These are phyloP conservation scores for Melitaea athalia DNA, from an alignment of 2,888 invertebrate species.

Conservation along the genomic window DNA sequence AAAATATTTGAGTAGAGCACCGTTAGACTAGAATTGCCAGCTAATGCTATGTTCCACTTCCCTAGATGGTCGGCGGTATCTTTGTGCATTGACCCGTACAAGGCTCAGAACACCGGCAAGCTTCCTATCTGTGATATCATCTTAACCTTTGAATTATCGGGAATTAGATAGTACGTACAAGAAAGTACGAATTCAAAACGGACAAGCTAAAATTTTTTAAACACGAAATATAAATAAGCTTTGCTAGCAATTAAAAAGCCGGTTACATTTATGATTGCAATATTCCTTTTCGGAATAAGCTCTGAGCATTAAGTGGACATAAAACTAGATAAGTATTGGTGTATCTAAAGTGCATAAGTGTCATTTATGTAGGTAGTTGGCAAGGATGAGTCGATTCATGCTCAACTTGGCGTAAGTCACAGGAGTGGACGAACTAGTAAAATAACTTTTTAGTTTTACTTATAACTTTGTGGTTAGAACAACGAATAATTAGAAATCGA, in stretches of 20 bases:
- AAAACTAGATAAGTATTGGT: constrained; percentile 44
- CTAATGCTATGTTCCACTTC: constrained; percentile 40
- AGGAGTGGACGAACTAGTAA: constrained; percentile 41
- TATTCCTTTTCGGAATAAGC: constrained; percentile 21
- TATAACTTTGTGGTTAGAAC: neutral
- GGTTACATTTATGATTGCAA: constrained; percentile 8
- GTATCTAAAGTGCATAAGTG: constrained; percentile 55
- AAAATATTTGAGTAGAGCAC: constrained; percentile 62
- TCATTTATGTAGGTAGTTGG: constrained; percentile 63
- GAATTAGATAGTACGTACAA: constrained; percentile 17
- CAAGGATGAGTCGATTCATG: constrained; percentile 68
- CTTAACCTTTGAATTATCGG: constrained; percentile 35
- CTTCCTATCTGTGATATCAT: constrained; percentile 61
- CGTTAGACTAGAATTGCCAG: constrained; percentile 52
- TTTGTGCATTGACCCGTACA: constrained; percentile 78
- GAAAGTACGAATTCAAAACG: constrained; percentile 14
- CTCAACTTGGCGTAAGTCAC: constrained; percentile 59
- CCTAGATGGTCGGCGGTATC: constrained; percentile 60
- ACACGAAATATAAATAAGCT: neutral
- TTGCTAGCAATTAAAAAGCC: neutral
- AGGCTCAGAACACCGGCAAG: constrained; percentile 60
- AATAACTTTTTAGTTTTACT: neutral
- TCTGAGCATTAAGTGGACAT: constrained; percentile 35
- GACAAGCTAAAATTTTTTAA: neutral
- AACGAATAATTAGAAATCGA: neutral